A percentile compares a stretch with the other conserved stretches of the same genome.
Evolutionary conservation across 1,140 invertebrate species (phyloP).

Genomic region (Dendroctonus valens): DNA sequence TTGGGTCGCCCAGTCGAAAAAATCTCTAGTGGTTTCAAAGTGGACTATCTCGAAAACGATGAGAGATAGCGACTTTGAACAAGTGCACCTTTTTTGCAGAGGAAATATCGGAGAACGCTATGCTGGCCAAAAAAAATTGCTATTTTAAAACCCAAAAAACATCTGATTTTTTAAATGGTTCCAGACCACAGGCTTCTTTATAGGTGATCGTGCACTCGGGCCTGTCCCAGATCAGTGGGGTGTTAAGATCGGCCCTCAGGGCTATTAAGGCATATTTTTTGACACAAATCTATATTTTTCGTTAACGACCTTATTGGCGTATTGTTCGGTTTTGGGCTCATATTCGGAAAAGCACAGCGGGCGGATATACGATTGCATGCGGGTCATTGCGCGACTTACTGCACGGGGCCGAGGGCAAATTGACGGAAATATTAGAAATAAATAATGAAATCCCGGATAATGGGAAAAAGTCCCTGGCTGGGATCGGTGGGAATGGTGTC

Average conservation of each 20-base stretch:
- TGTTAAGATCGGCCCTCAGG: neutral
- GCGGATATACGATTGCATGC: conserved; percentile 14
- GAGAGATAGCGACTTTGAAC: too few species aligned
- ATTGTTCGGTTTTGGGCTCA: conserved; percentile 2
- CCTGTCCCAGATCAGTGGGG: too few species aligned
- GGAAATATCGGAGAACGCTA: too few species aligned
- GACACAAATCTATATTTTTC: conserved; percentile 3
- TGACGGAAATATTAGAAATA: conserved; percentile 7
- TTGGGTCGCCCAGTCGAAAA: too few species aligned
- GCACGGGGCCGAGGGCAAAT: neutral
- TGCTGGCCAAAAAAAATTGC: too few species aligned
- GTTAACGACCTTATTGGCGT: conserved; percentile 8
- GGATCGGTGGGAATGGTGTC: neutral
- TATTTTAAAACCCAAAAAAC: too few species aligned
- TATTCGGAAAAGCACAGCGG: conserved; percentile 11
- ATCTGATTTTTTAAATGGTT: too few species aligned
- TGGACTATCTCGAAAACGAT: too few species aligned
- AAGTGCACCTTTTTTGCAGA: too few species aligned
- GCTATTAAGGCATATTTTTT: neutral
- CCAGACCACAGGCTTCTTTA: too few species aligned
- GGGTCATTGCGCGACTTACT: conserved; percentile 16
- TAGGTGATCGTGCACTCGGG: too few species aligned
- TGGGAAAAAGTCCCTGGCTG: neutral
- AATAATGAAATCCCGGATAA: neutral
- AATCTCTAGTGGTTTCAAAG: too few species aligned